Base-by-base conservation (phyloP, 2,888 invertebrate species). In the Tromatobia lineatoria region DNA sequence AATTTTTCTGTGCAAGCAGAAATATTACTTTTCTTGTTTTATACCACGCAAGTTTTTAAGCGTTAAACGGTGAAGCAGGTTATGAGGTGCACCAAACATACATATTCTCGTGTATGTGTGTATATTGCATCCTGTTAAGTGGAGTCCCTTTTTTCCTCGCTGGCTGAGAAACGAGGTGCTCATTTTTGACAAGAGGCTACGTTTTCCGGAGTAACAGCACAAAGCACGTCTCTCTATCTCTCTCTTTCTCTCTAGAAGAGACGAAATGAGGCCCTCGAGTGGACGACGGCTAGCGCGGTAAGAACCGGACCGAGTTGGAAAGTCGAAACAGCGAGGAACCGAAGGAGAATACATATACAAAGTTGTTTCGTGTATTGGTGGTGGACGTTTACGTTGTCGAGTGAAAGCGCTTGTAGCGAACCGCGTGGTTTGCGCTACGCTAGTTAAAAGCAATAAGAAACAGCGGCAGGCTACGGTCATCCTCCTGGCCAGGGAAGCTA, bases 401-500 rank as follows among this genome's bases (percentile, higher is more conserved):
- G 67, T 67, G 67, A 67, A 67, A 67, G 67, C 67, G 42, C 38
- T n/a, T 20, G 66, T 15, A 66, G 67, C 67, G 64, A 64, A 42
- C 64, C 67, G 25, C 67, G 67, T 67, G 67, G 64, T 38, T 38
- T 38, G 42, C 64, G 18, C 64, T 38, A 64, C 61, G 61, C 34
- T 61, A 10, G 29, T n/a, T 6, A 7, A 15, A 20, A 59, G 7
- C 8, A n/a, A 42, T 18, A n/a, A 42, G 13, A 57, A 29, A 23
- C 7, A 59, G 54, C 75, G 47, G 61, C 76, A 66, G 70, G 70
- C 78, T 52, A 79, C 71, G 79, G 78, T 82, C 82, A 79, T 87
- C 80, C 87, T 87, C 83, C 82, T 82, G 83, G 64, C 76, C 83
- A 82, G 85, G 85, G 80, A 78, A 84, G 81, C 80, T 80, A 73